phyloP scores from a whole-genome alignment of 2,113 vertebrate genomes.

The Neogale vison region DNA sequence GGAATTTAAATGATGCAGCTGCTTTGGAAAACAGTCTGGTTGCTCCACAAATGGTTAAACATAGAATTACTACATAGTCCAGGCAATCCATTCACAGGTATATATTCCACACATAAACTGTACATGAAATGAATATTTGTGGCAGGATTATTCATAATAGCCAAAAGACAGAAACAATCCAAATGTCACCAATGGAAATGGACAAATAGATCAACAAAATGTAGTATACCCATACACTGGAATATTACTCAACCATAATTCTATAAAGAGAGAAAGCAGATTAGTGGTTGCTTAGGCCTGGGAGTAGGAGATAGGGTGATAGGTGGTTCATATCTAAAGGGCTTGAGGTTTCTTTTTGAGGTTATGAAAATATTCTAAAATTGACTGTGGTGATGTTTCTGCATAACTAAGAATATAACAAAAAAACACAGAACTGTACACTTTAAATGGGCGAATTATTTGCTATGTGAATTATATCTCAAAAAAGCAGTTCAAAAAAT shows the following conservation, averaged over 20 bases:
- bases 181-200: background rate
- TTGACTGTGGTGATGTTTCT: background rate
- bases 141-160: background rate
- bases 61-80: background rate
- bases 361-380: constrained; percentile 3
- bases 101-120: background rate
- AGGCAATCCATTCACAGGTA: background rate
- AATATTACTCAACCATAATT: background rate
- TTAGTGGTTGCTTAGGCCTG: background rate
- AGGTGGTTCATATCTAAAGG: background rate
- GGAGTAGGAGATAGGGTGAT: background rate
- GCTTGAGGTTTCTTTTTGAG: background rate
- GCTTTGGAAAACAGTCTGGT: background rate
- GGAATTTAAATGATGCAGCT: background rate
- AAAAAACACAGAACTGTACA: background rate
- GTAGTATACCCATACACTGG: background rate
- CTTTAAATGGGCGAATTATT: background rate
- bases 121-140: background rate
- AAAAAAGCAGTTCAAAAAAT: background rate
- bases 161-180: constrained; percentile 26
- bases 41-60: background rate
- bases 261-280: background rate
- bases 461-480: background rate
- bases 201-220: background rate
- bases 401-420: background rate